Evolutionary conservation across 2,888 invertebrate species (phyloP), one percentile per base, ranked within the genome.

Genomic region (Silvanus unidentatus): DNA sequence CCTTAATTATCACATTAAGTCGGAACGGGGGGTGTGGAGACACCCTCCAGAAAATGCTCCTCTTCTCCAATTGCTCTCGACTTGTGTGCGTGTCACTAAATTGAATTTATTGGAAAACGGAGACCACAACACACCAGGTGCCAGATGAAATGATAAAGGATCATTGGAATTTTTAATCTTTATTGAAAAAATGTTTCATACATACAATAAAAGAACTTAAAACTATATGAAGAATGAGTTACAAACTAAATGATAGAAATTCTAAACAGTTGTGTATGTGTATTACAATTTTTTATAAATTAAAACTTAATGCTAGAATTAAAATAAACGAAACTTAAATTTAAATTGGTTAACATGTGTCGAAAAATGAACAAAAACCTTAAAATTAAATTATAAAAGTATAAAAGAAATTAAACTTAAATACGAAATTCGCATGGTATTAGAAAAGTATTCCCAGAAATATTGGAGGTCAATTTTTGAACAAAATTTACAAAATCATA

Each of bases 1-100:
- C 64, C 66, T 65, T 71, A 69, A 71, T 70, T 71, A 69, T 69
- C 67, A 59, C 67, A 70, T 69, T 69, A 69, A 62, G 49, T 45
- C 44, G 39, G 22, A 22, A 5, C 3, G 3, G 22, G 22, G 22
- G 22, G 3, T 3, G 22, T 22, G 22, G 42, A 43, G 9, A 28
- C 29, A 22, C 22, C 22, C 22, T 8, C 22, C 8, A 36, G n/a
- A 36, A 10, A 36, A 36, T 22, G 3, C 22, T 22, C 8, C 22
- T 8, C 3, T 8, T 22, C 22, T 22, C 3, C 22, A 22, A 22
- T 3, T 22, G 22, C 22, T 22, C 22, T 9, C 36, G 12, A 13
- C 36, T 15, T n/a, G 36, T 11, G 36, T 36, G 32, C 32, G 32
- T 11, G 11, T n/a, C n/a, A n/a, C n/a, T n/a, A 22, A 22, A 22